Evolutionary conservation across 2,113 vertebrate species (phyloP), one percentile per base, ranked within the genome.

Genomic region (Notarius lentiginosus): DNA sequence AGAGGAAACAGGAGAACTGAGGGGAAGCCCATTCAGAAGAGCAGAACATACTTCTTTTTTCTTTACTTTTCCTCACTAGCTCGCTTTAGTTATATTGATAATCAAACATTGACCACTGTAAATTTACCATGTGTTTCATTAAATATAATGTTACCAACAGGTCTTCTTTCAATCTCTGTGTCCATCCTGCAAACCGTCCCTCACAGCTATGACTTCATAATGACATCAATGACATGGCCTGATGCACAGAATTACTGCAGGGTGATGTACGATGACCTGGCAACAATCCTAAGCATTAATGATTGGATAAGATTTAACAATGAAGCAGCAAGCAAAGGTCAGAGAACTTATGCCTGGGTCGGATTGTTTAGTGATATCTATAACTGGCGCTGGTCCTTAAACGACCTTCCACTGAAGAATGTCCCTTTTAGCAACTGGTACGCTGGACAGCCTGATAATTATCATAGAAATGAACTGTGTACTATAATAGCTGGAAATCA

Each of bases 401-500:
- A 34, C 2, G 17, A 41, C 34, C 30, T 72, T 17, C 30, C 34
- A 41, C 34, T 72, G 34, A 72, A 72, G 5, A 47, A 18, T 41
- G 6, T 9, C 15, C 7, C 34, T 7, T 72, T 8, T 72, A 72
- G 30, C 1, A 41, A 41, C 12, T 72, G 68, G 68, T 34, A 1
- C 6, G 0, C 30, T 41, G 68, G 34, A 47, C 1, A 72, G 15
- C 70, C 70, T 49, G 2, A 73, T 41, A 73, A 73, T 73, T 4
- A 3, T 47, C 0, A 0, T 73, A 34, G 70, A 47, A 3, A 18
- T 1, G 34, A 47, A 73, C 1, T 17, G 34, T 73, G 70, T 73
- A 34, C 3, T 73, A 1, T 9, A 4, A 22, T 73, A 0, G 17
- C 0, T 41, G 2, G 0, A 22, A 0, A 22, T 22, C 5, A 30